Evolutionary conservation across 1,140 invertebrate genomes (phyloP).

Genomic region (Drosophila kikkawai): DNA sequence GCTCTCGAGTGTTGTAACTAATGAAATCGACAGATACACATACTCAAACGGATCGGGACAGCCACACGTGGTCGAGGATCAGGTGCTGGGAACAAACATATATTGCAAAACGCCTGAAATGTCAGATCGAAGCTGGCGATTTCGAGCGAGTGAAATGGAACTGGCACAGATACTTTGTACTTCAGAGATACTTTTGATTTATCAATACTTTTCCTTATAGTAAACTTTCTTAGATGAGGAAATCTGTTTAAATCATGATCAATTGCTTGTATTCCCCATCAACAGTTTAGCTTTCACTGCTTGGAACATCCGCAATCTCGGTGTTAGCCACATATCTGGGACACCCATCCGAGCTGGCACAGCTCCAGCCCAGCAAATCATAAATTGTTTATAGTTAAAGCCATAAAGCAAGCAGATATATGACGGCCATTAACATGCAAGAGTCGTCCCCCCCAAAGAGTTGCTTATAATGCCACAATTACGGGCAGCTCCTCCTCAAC

Average conservation of each 20-base stretch:
- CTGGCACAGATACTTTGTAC: background rate
- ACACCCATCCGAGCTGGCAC: constrained; percentile 16
- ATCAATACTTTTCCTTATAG: background rate
- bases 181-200: constrained; percentile 2
- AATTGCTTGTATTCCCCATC: background rate
- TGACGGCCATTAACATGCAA: constrained; percentile 69
- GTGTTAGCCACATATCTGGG: constrained; percentile 14
- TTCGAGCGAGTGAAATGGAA: constrained; percentile 4
- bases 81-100: constrained; percentile 17
- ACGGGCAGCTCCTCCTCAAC: constrained; percentile 32
- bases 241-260: background rate
- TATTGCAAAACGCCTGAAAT: constrained; percentile 36
- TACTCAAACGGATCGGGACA: constrained; percentile 38
- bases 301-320: constrained; percentile 6
- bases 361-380: constrained; percentile 46
- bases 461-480: constrained; percentile 56
- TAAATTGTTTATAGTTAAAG: constrained; percentile 77
- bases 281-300: constrained; percentile 4
- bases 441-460: constrained; percentile 6
- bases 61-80: constrained; percentile 67
- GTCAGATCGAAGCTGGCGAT: constrained; percentile 24
- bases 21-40: constrained; percentile 35
- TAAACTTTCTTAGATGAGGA: background rate
- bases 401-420: constrained; percentile 73
- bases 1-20: constrained; percentile 73